These are phyloP conservation scores for Hipparchia semele DNA, from an alignment of 2,888 invertebrate species.

Conservation along the genomic window DNA sequence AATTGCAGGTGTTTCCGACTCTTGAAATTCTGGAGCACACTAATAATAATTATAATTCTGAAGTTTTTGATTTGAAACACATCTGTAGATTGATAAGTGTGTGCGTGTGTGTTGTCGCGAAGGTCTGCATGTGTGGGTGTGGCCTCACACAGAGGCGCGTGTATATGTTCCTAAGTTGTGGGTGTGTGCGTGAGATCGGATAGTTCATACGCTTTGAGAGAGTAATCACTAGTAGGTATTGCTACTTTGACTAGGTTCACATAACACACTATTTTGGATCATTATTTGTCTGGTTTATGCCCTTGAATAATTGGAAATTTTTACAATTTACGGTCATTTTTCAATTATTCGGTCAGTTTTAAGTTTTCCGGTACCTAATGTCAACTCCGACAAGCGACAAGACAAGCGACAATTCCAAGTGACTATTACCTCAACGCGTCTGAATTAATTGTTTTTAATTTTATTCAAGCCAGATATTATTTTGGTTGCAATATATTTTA, in stretches of 20 bases:
- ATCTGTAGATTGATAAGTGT: slow-evolving; percentile 8
- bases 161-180: slow-evolving; percentile 22
- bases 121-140: slow-evolving; percentile 49
- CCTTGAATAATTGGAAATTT: no score
- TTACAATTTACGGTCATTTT: no score
- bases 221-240: not conserved
- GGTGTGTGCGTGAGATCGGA: slow-evolving; percentile 13
- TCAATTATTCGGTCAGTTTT: no score
- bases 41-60: slow-evolving; percentile 7
- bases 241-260: not conserved
- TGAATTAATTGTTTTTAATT: slow-evolving; percentile 52
- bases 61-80: slow-evolving; percentile 4
- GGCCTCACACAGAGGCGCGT: slow-evolving; percentile 17
- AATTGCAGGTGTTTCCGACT: not conserved
- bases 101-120: slow-evolving; percentile 36
- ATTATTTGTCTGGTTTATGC: no score
- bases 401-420: not conserved
- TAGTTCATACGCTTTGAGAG: slow-evolving; percentile 7
- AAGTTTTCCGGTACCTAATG: no score
- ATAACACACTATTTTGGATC: no score
- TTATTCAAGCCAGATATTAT: slow-evolving; percentile 68
- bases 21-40: slow-evolving; percentile 9
- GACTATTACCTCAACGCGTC: not conserved
- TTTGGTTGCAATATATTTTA: slow-evolving; percentile 54
- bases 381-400: not conserved